Base-by-base conservation (phyloP, 1,140 invertebrate species). In the Drosophila sp. region DNA sequence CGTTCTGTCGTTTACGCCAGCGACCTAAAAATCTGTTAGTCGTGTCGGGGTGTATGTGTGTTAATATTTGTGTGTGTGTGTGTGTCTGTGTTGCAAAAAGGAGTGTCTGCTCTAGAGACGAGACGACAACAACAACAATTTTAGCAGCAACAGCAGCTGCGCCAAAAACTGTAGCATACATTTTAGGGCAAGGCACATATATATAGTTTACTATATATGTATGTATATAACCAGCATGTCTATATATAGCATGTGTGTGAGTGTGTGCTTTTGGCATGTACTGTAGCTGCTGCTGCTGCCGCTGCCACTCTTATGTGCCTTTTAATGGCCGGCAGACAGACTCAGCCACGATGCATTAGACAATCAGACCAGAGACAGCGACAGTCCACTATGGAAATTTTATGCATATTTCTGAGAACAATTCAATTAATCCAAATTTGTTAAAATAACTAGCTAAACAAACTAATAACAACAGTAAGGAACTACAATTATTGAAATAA, bases 11-110 rank as follows among this genome's bases (percentile, higher is more conserved):
- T 66, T 89, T 64, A 64, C 76, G 65, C 84, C 83, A 79, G 81
- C 83, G 83, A 89, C 83, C 83, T 89, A 89, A 89, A 87, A 89
- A 89, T 89, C 83, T 77, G 76, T 87, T 89, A 82, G 78, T 58
- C 69, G 51, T 72, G 58, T 65, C 80, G 76, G 51, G 36, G 14
- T 71, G 45, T 61, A 1, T 59, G 4, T 74, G 7, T 43, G 6
- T n/a, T n/a, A 63, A 7, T 58, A 7, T 58, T 4, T 50, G 27
- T 53, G 32, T 70, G 46, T 57, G 43, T 53, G 25, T 74, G 43
- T 53, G 56, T 78, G 54, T 74, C 58, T 66, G 51, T 72, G 56
- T 45, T 78, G 83, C 48, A 74, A 83, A 89, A 78, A 89, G 84
- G 79, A 89, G 83, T 89, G 83, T 89, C 83, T 89, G 82, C 69